Evolutionary conservation across 2,797 vertebrate genomes (phyloP), one percentile per base, ranked within the genome.

Genomic region (Myotis daubentonii): DNA sequence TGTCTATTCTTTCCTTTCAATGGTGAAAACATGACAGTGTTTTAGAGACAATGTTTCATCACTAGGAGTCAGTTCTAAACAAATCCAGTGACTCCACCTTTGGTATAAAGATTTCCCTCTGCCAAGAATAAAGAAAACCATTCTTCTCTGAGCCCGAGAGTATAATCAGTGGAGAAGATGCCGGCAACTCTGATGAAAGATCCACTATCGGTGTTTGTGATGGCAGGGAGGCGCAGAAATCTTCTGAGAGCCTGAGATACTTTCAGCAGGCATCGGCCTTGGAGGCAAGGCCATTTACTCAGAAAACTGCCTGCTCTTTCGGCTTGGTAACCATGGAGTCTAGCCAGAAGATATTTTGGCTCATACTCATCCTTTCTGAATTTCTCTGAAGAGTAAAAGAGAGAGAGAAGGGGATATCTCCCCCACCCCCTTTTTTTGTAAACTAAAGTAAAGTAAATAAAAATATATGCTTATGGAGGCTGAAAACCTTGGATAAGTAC

Each of bases 271-370:
- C 94, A 87, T 94, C 85, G 98, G 96, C 93, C 96, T 94, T 30
- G 8, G 0, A 80, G 62, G 60, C 72, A 95, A 79, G 84, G 93
- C 79, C 95, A 93, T 97, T 98, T 98, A 96, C 88, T 93, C 88
- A 97, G 93, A 97, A 97, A 97, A 93, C 89, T 97, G 89, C 80
- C 96, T 93, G 87, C 90, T 96, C 6, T 96, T 96, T 97, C 86
- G 95, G 78, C 82, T 81, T 97, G 93, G 95, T 94, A 97, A 97
- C 88, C 2, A 25, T 85, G 91, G 49, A 94, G 44, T 23, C 47
- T 49, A 89, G 49, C 76, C 94, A 97, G 95, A 62, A 90, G 95
- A 89, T 90, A 97, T 95, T 96, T 97, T 95, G 95, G 94, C 96
- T 89, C 85, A 79, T 86, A 86, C 62, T 12, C 0, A 16, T 89